Evolutionary conservation across 92 coral and sea anemone species (phyloP).

Genomic region (Epizoanthus illoricatus): DNA sequence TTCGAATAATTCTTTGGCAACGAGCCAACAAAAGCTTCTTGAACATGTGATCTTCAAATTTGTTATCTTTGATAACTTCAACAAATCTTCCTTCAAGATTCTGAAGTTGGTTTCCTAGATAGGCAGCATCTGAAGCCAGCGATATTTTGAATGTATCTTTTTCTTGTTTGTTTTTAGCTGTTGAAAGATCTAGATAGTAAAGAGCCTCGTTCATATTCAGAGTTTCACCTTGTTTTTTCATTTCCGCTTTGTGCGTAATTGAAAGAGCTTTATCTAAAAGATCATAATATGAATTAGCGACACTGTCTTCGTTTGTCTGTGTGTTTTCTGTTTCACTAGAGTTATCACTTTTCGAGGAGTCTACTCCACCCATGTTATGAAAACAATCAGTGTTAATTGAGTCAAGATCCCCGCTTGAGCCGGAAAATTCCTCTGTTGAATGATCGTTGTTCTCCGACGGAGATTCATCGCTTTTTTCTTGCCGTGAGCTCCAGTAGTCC

Average conservation of each 20-base stretch:
- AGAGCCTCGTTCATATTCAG: slow-evolving; percentile 26
- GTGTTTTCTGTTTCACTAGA: neutral
- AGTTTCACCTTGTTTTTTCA: slow-evolving; percentile 1
- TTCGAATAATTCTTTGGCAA: slow-evolving; percentile 16
- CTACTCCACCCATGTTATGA: neutral
- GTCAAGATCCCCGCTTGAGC: neutral
- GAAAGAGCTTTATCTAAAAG: slow-evolving; percentile 17
- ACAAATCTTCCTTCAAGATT: slow-evolving; percentile 16
- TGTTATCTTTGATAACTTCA: slow-evolving; percentile 27
- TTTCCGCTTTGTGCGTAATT: neutral
- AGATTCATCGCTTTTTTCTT: neutral
- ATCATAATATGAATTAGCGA: slow-evolving; percentile 13
- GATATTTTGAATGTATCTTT: slow-evolving; percentile 1
- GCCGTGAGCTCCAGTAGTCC: slow-evolving; percentile 11
- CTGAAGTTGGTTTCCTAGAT: slow-evolving; percentile 18
- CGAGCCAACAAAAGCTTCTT: slow-evolving; percentile 20
- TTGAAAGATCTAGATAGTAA: neutral
- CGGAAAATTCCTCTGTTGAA: neutral
- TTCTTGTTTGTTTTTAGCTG: neutral
- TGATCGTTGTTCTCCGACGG: neutral
- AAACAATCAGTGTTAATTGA: neutral
- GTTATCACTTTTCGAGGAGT: neutral
- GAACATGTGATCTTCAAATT: slow-evolving; percentile 9
- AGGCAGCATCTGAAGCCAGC: slow-evolving; percentile 17
- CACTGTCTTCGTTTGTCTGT: neutral